These are phyloP conservation scores for Myotis davidii DNA, from an alignment of 2,113 vertebrate genomes.

Conservation along the genomic window DNA sequence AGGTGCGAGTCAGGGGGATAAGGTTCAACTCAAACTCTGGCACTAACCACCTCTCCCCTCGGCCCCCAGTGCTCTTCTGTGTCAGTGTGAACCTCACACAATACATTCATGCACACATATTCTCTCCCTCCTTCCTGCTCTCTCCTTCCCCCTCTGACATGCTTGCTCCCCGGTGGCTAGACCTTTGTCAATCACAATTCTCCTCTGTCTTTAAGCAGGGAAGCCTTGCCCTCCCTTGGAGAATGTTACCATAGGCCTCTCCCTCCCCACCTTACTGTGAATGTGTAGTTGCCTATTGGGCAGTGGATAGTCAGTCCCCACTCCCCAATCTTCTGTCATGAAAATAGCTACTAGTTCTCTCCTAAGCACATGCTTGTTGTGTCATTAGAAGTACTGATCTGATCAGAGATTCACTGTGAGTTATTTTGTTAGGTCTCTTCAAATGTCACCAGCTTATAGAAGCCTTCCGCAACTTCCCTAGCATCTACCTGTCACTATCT, in stretches of 20 bases:
- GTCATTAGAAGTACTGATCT: neutral
- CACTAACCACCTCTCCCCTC: neutral
- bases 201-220: neutral
- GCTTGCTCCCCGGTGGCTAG: neutral
- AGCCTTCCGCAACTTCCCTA: neutral
- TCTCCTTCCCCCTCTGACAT: too few species aligned
- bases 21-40: neutral
- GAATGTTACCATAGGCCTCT: neutral
- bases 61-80: neutral
- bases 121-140: neutral
- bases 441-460: slow-evolving; percentile 34
- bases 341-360: neutral
- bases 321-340: neutral
- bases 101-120: neutral
- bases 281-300: neutral
- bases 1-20: neutral
- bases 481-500: neutral
- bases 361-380: neutral
- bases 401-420: neutral
- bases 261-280: neutral
- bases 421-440: neutral
- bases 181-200: neutral
- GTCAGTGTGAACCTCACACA: neutral
- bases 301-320: neutral
- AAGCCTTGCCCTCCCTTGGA: neutral